phyloP scores from a whole-genome alignment of 1,140 invertebrate species.

The Drosophila sp. region DNA sequence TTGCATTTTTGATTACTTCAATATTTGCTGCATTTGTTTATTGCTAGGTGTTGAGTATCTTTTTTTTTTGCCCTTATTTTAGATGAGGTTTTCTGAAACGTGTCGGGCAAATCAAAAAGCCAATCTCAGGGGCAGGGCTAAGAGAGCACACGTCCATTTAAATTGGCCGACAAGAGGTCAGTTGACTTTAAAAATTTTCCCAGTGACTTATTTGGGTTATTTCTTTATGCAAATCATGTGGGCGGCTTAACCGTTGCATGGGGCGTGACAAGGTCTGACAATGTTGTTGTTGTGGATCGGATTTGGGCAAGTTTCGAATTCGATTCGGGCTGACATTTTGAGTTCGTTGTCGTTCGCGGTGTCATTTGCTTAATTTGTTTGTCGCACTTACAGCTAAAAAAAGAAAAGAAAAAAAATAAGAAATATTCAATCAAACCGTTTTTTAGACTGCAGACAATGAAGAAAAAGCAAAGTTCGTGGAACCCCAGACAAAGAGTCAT shows the following conservation, averaged over 20 bases:
- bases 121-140: not conserved
- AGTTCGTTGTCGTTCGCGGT: slow-evolving; percentile 33
- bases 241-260: slow-evolving; percentile 8
- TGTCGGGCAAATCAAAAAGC: slow-evolving; percentile 70
- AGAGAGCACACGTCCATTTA: slow-evolving; percentile 15
- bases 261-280: slow-evolving; percentile 72
- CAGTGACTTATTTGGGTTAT: slow-evolving; percentile 49
- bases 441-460: slow-evolving; percentile 19
- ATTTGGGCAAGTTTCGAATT: slow-evolving; percentile 6
- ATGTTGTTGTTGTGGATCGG: slow-evolving; percentile 34
- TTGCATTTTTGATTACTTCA: slow-evolving; percentile 78
- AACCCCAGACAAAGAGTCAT: slow-evolving; percentile 44
- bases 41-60: slow-evolving; percentile 31
- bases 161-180: slow-evolving; percentile 58
- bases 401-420: not conserved
- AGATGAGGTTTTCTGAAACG: slow-evolving; percentile 41
- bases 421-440: slow-evolving; percentile 48
- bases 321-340: slow-evolving; percentile 23
- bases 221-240: slow-evolving; percentile 68
- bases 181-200: slow-evolving; percentile 54
- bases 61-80: not conserved
- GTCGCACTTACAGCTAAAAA: slow-evolving; percentile 17
- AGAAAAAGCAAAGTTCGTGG: slow-evolving; percentile 49
- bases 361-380: slow-evolving; percentile 58
- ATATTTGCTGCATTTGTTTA: slow-evolving; percentile 67